Conservation (phyloP, 2,888 invertebrate species). For the Eucriotettix oculatus region DNA sequence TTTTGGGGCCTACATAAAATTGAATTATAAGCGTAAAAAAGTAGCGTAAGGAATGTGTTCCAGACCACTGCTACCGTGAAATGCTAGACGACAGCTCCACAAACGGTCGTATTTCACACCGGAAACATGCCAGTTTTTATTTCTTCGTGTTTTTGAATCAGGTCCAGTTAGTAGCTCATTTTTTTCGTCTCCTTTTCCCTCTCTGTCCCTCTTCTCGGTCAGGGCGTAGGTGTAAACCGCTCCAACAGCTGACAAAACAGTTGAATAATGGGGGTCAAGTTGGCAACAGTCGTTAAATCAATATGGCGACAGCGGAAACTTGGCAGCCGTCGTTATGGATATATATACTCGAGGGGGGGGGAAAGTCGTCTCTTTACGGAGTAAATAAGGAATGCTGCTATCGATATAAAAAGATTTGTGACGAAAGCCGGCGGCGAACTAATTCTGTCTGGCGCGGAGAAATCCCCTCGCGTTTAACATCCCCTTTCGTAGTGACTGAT, state of each 20-base stretch:
- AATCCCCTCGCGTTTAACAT: neutral
- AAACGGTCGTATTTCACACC: neutral
- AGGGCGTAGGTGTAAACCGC: neutral
- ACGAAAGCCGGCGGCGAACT: neutral
- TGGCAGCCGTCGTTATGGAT: too few species aligned
- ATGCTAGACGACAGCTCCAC: neutral
- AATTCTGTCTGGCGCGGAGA: neutral
- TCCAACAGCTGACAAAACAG: neutral
- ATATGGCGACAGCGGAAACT: neutral
- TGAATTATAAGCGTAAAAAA: too few species aligned
- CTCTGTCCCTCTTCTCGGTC: neutral
- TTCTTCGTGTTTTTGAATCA: neutral
- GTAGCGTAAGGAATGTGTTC: too few species aligned
- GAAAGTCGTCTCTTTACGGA: too few species aligned
- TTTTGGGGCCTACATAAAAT: too few species aligned
- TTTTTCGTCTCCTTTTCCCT: neutral
- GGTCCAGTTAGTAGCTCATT: neutral
- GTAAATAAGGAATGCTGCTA: neutral
- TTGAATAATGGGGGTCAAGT: neutral
- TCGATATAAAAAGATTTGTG: neutral
- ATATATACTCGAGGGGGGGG: too few species aligned
- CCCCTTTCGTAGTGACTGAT: too few species aligned
- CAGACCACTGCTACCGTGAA: neutral
- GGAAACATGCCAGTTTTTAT: neutral
- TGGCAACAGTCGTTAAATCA: neutral